Evolutionary conservation across 2,797 vertebrate species (phyloP).

Genomic region (Anas bernieri): DNA sequence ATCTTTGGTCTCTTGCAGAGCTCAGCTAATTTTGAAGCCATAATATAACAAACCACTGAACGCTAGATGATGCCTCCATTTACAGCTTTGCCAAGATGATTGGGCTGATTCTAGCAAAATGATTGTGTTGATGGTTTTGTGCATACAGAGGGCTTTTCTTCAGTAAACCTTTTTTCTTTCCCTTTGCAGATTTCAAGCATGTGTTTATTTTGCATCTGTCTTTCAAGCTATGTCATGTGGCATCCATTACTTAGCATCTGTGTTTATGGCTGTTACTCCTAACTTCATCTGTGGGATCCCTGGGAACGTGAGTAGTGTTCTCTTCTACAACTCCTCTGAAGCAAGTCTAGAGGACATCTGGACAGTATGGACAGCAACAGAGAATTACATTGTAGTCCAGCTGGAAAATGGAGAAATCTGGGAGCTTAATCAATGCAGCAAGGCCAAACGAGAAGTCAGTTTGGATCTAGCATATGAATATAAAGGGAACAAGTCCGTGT

Average conservation of each 20-base stretch:
- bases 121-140: background rate
- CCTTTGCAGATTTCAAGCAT: slow-evolving; percentile 88
- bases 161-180: slow-evolving; percentile 2
- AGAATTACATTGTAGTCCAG: slow-evolving; percentile 82
- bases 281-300: slow-evolving; percentile 84
- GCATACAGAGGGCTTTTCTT: background rate
- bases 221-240: slow-evolving; percentile 93
- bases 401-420: slow-evolving; percentile 86
- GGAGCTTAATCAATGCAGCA: slow-evolving; percentile 88
- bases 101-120: background rate
- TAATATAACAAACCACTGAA: background rate
- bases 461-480: slow-evolving; percentile 78
- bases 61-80: background rate
- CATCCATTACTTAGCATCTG: slow-evolving; percentile 92
- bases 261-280: slow-evolving; percentile 90
- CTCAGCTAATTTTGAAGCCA: background rate
- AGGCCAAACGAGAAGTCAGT: slow-evolving; percentile 74
- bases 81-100: background rate
- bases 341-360: slow-evolving; percentile 82
- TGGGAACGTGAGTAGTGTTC: slow-evolving; percentile 83
- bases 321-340: slow-evolving; percentile 82
- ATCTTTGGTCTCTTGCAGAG: background rate
- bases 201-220: slow-evolving; percentile 88
- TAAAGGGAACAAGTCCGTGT: slow-evolving; percentile 80
- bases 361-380: slow-evolving; percentile 73